Base-by-base conservation (phyloP, 2,888 invertebrate species). In the Orthosia gracilis region DNA sequence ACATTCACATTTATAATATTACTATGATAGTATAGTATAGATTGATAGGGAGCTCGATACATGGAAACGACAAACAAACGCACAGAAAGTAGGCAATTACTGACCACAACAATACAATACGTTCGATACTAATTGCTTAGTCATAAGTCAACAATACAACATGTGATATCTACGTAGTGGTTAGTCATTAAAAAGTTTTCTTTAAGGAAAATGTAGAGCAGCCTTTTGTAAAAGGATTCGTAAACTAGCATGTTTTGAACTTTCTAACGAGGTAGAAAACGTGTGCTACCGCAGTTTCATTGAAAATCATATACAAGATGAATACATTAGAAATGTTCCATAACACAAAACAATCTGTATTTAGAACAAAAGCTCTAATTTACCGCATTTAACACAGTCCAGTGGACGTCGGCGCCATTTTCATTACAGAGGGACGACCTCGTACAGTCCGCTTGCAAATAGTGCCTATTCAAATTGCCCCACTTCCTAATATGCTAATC, bases 401-500 rank as follows among this genome's bases (percentile, higher is more conserved):
- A 78, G 74, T 77, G 64, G 79, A 70, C 67, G 76, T 81, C 76
- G 79, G 76, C 73, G 79, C 80, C 84, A 83, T 85, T 82, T 85
- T 81, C 84, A 88, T 81, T 82, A 82, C 69, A 80, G 73, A 86
- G 84, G 74, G 84, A 73, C 83, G 89, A 84, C 87, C 87, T 85
- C 85, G 84, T 74, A 70, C 68, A 78, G 67, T 73, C 67, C 62
- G 76, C 77, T 85, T 82, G 85, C 83, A 83, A 84, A 87, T 84
- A 85, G 84, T 89, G 88, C 85, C 92, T 88, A 93, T 93, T 94
- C 90, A 94, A 91, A 92, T 85, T 92, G 94, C 84, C 92, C 95
- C 89, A 95, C 94, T 94, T 95, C 95, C 94, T 92, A 93, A 94
- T 93, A 96, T 95, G 94, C 92, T 93, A 95, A 96, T 94, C 89